Evolutionary conservation across 2,888 invertebrate genomes (phyloP).

Genomic region (Uloborus plumipes): DNA sequence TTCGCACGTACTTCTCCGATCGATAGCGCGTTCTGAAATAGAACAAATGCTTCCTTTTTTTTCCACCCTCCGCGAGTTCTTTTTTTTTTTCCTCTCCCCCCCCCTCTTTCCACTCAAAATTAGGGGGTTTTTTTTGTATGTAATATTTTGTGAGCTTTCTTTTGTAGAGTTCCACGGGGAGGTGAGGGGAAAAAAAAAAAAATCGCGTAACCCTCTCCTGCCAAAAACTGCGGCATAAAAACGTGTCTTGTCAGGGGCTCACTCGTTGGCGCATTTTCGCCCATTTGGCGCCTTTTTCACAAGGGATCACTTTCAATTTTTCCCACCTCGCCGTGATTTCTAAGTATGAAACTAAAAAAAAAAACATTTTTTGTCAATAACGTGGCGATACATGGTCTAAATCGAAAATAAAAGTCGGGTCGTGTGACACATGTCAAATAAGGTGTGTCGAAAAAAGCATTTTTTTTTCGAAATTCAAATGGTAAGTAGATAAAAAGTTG

Average conservation of each 20-base stretch:
- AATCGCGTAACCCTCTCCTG: constrained; percentile 56
- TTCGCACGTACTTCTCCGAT: constrained; percentile 24
- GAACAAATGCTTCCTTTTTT: background rate
- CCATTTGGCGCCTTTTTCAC: constrained; percentile 12
- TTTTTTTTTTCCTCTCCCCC: background rate
- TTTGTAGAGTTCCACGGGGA: background rate
- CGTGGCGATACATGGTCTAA: too few relatives aligned
- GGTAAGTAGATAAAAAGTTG: too few relatives aligned
- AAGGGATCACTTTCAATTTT: too few relatives aligned
- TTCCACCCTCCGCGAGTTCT: constrained; percentile 5
- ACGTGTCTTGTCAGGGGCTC: background rate
- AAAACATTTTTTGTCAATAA: too few relatives aligned
- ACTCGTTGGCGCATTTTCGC: background rate
- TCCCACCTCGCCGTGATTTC: too few relatives aligned
- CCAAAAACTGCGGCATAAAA: constrained; percentile 31
- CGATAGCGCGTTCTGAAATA: constrained; percentile 17
- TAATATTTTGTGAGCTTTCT: too few relatives aligned
- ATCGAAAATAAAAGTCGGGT: too few relatives aligned
- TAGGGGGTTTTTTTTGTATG: too few relatives aligned
- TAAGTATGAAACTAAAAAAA: too few relatives aligned
- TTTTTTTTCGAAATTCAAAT: too few relatives aligned
- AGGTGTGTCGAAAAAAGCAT: too few relatives aligned
- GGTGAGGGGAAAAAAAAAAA: background rate
- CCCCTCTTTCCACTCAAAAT: background rate
- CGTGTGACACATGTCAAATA: too few relatives aligned